Conservation (phyloP, 2,797 vertebrate species). For the Rhyacichthys aspro region DNA sequence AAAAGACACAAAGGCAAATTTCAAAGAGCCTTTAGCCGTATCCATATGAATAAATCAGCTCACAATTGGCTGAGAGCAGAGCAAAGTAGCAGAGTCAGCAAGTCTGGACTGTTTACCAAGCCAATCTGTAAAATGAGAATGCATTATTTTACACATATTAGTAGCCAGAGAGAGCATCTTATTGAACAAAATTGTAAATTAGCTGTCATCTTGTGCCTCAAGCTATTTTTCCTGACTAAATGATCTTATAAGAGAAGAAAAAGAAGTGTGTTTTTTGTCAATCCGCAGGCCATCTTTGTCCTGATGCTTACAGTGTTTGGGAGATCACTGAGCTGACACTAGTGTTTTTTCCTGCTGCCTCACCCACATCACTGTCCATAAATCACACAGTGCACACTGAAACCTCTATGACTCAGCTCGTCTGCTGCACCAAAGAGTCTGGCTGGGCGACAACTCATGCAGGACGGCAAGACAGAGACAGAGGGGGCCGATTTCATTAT, state of each 20-base stretch:
- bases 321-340: constrained; percentile 70
- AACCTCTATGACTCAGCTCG: constrained; percentile 75
- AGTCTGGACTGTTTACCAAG: constrained; percentile 11
- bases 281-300: constrained; percentile 49
- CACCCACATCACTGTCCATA: constrained; percentile 69
- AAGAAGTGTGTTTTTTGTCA: constrained; percentile 25
- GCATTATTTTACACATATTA: constrained; percentile 14
- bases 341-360: constrained; percentile 65
- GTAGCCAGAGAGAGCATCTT: constrained; percentile 1
- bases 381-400: constrained; percentile 58
- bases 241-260: constrained; percentile 17
- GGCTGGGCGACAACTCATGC: constrained; percentile 65
- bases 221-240: constrained; percentile 8
- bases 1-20: constrained; percentile 23
- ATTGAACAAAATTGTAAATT: constrained; percentile 6
- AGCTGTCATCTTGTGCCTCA: constrained; percentile 8
- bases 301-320: constrained; percentile 32
- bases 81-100: constrained; percentile 36
- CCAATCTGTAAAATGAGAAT: constrained; percentile 26
- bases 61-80: constrained; percentile 8
- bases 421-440: constrained; percentile 71
- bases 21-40: constrained; percentile 19
- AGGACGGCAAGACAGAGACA: constrained; percentile 38
- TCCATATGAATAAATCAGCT: constrained; percentile 32
- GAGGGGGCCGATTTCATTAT: constrained; percentile 57